phyloP scores from a whole-genome alignment of 2,113 vertebrate species.

The Trachemys scripta region DNA sequence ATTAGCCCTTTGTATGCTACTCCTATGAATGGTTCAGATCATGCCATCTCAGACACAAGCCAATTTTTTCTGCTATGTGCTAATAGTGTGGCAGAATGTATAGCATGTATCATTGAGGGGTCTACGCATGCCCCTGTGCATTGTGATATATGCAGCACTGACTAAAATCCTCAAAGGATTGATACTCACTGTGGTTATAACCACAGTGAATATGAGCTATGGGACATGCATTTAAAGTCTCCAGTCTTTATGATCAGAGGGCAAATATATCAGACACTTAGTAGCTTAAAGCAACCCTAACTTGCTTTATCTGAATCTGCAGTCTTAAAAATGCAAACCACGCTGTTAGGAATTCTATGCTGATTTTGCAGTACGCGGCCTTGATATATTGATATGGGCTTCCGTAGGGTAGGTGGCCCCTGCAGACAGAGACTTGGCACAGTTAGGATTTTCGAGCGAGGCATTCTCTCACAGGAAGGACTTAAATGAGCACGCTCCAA shows the following conservation, averaged over 20 bases:
- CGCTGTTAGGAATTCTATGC: background rate
- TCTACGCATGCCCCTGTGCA: background rate
- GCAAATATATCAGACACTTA: background rate
- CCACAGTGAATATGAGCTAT: fast-evolving
- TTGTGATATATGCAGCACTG: background rate
- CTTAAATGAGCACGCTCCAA: too few relatives aligned
- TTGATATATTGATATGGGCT: background rate
- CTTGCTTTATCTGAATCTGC: background rate
- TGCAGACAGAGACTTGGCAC: background rate
- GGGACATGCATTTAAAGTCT: background rate
- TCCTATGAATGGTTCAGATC: background rate
- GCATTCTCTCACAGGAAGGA: background rate
- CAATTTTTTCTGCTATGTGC: background rate
- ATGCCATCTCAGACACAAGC: background rate
- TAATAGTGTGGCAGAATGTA: background rate
- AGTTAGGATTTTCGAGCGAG: fast-evolving
- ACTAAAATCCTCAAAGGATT: background rate
- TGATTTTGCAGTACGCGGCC: background rate
- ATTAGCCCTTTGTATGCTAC: fast-evolving
- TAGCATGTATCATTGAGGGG: background rate
- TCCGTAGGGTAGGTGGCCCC: background rate
- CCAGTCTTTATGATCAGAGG: background rate
- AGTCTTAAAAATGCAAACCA: background rate
- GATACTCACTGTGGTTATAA: background rate
- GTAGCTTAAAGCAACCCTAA: background rate